Percentiles rank a stretch among this genome's conserved stretches.
These are phyloP conservation scores for Callorhinus ursinus DNA, from an alignment of 2,113 vertebrate species.

Conservation along the genomic window DNA sequence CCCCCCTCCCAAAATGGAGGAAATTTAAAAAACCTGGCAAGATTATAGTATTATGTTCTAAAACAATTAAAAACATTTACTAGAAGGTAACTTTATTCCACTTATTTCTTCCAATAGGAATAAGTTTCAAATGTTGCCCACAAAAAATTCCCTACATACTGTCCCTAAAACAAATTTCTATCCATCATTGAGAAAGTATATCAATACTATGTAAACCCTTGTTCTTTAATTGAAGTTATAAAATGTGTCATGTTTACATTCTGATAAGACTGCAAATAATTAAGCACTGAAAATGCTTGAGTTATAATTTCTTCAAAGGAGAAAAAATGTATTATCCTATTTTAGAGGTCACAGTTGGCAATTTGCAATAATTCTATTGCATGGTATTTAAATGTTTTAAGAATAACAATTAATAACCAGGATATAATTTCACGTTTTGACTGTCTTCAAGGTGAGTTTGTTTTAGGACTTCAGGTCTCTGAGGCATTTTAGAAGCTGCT, in stretches of 20 bases:
- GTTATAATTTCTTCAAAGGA: constrained; percentile 12
- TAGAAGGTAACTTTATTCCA: neutral
- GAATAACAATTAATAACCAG: neutral
- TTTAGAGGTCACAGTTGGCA: neutral
- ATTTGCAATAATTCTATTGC: neutral
- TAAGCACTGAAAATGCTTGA: neutral
- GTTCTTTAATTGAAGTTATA: constrained; percentile 18
- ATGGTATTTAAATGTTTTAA: constrained; percentile 19
- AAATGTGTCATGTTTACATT: neutral
- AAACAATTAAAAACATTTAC: constrained; percentile 53
- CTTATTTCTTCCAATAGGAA: neutral
- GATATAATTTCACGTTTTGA: neutral
- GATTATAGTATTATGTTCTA: neutral
- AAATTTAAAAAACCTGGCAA: neutral
- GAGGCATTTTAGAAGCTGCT: neutral
- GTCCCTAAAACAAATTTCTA: neutral
- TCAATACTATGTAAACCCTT: neutral
- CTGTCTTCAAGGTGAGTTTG: neutral
- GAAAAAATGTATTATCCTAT: neutral
- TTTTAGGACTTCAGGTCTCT: neutral
- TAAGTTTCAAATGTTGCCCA: neutral
- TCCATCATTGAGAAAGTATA: neutral
- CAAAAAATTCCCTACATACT: neutral
- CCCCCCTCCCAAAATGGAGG: neutral
- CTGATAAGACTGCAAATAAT: constrained; percentile 7